These are phyloP conservation scores for Hormaphis cornu DNA, from an alignment of 1,140 invertebrate genomes.

Conservation along the genomic window DNA sequence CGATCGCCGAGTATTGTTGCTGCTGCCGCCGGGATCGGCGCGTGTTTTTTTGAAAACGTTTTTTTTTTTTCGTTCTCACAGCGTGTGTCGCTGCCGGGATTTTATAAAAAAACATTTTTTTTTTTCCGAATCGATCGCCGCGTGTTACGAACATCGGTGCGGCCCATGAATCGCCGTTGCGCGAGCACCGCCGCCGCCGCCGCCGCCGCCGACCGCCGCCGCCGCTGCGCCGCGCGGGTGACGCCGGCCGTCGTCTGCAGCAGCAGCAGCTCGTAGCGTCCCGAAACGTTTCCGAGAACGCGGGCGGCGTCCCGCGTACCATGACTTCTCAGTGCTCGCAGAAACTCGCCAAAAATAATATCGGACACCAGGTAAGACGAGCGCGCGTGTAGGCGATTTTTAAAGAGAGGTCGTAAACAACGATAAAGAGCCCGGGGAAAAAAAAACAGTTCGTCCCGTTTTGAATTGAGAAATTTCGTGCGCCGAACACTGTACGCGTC, in stretches of 20 bases:
- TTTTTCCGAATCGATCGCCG: background rate
- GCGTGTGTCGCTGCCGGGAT: too few relatives aligned
- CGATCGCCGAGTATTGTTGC: background rate
- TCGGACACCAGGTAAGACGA: conserved; percentile 21
- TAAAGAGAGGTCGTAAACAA: too few relatives aligned
- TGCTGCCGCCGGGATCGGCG: background rate
- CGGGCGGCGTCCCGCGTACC: conserved; percentile 28
- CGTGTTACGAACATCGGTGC: background rate
- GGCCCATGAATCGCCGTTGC: conserved; percentile 10
- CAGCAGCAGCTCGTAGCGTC: conserved; percentile 1
- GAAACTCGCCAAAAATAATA: conserved; percentile 26
- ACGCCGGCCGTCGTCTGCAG: background rate
- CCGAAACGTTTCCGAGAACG: background rate
- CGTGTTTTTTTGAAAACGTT: too few relatives aligned
- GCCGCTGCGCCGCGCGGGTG: background rate
- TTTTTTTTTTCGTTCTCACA: too few relatives aligned
- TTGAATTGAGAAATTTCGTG: too few relatives aligned
- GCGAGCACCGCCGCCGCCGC: background rate
- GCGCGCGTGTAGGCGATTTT: too few relatives aligned
- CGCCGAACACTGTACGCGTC: too few relatives aligned
- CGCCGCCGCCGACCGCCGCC: background rate
- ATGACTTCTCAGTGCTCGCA: conserved; percentile 31
- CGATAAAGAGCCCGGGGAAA: too few relatives aligned
- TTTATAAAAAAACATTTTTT: too few relatives aligned
- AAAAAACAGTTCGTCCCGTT: too few relatives aligned